Conservation (phyloP, 2,888 invertebrate genomes). For the Mythimna lalbum region DNA sequence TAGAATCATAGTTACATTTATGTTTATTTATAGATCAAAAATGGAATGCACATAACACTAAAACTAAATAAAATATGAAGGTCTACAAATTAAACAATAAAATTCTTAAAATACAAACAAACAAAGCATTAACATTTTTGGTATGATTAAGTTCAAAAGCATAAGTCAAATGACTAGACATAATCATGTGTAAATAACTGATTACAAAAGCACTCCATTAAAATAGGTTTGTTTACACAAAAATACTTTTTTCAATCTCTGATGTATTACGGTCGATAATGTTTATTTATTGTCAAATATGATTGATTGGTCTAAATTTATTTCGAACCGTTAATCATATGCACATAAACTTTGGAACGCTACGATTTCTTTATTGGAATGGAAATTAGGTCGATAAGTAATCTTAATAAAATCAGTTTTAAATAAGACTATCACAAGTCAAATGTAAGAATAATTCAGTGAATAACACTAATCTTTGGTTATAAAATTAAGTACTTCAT, state of each 20-base stretch:
- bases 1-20: conserved; percentile 33
- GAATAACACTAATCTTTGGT: conserved; percentile 44
- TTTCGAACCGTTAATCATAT: neutral
- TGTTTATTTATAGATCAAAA: conserved; percentile 55
- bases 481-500: conserved; percentile 49
- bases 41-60: conserved; percentile 59
- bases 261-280: neutral
- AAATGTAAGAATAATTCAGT: conserved; percentile 22
- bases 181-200: conserved; percentile 14
- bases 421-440: conserved; percentile 3
- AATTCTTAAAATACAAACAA: conserved; percentile 32
- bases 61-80: conserved; percentile 46
- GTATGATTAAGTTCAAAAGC: conserved; percentile 31
- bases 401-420: neutral
- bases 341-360: neutral
- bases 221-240: neutral
- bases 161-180: conserved; percentile 56
- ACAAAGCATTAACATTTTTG: conserved; percentile 51
- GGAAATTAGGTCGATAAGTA: neutral
- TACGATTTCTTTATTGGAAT: neutral
- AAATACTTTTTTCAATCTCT: neutral
- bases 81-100: conserved; percentile 42
- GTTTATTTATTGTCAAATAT: conserved; percentile 46
- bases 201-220: conserved; percentile 13
- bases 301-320: conserved; percentile 22